A percentile compares a stretch with the other conserved stretches of the same genome.
Evolutionary conservation across 1,140 invertebrate genomes (phyloP).

Genomic region (Hypsibius dujardini): DNA sequence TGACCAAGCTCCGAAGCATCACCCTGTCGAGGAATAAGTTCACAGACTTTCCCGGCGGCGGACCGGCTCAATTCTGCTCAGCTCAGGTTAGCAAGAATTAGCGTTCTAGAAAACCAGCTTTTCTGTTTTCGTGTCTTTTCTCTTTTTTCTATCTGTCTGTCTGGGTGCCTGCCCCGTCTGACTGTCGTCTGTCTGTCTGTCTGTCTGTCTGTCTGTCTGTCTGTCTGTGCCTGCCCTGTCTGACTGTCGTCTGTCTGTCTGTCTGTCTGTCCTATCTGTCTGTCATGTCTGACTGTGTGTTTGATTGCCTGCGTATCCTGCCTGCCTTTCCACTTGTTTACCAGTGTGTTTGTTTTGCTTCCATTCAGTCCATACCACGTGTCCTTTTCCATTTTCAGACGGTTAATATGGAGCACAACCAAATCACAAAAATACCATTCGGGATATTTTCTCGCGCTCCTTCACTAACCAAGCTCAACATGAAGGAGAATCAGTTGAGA

Average conservation of each 20-base stretch:
- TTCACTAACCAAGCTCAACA: constrained; percentile 84
- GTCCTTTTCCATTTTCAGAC: constrained; percentile 34
- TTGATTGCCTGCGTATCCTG: no score
- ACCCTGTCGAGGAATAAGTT: constrained; percentile 90
- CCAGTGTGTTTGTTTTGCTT: no score
- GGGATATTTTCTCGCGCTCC: constrained; percentile 85
- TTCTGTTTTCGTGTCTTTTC: neutral
- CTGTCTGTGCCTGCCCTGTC: no score
- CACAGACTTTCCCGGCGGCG: constrained; percentile 81
- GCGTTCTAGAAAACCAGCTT: neutral
- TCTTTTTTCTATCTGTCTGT: neutral
- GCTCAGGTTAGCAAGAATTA: constrained; percentile 43
- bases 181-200: no score
- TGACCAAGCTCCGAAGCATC: constrained; percentile 74
- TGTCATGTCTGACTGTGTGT: no score
- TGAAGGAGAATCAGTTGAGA: constrained; percentile 89
- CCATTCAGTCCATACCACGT: neutral
- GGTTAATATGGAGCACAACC: constrained; percentile 73
- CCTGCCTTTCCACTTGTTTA: no score
- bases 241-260: no score
- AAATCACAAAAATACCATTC: constrained; percentile 42
- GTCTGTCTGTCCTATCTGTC: no score
- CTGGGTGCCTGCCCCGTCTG: no score
- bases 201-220: no score
- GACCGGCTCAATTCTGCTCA: constrained; percentile 89